A percentile compares a stretch with the other conserved stretches of the same genome.
Evolutionary conservation across 2,113 vertebrate species (phyloP).

Genomic region (Saimiri boliviensis): DNA sequence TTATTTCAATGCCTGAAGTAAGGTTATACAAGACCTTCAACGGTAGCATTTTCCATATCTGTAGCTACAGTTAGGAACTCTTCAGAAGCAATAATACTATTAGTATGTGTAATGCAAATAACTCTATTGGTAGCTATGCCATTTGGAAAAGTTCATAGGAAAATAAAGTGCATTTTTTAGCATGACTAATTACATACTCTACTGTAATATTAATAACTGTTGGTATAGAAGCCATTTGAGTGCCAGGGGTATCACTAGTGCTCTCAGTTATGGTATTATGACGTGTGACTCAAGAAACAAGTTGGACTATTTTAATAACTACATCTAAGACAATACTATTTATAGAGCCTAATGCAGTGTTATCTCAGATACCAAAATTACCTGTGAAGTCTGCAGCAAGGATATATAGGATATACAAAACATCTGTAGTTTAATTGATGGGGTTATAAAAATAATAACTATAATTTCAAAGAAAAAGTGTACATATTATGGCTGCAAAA

Average conservation of each 20-base stretch:
- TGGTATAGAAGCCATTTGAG: neutral
- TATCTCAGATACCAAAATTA: neutral
- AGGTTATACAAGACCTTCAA: neutral
- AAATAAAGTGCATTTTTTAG: neutral
- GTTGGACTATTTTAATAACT: neutral
- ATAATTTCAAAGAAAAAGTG: neutral
- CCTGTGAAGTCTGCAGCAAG: neutral
- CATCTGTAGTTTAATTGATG: neutral
- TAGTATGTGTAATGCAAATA: neutral
- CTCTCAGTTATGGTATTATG: neutral
- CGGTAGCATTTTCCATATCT: neutral
- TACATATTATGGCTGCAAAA: neutral
- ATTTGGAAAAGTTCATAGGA: neutral
- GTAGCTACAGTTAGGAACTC: neutral
- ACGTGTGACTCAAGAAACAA: neutral
- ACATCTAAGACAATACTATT: neutral
- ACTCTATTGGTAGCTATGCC: neutral
- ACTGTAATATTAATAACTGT: neutral
- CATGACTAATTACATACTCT: neutral
- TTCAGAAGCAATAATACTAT: neutral
- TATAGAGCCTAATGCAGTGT: neutral
- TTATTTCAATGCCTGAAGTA: neutral
- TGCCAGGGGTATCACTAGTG: neutral
- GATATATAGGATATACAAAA: neutral
- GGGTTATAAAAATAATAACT: neutral